Evolutionary conservation across 2,888 invertebrate genomes (phyloP).

Genomic region (Troides oblongomaculatus): DNA sequence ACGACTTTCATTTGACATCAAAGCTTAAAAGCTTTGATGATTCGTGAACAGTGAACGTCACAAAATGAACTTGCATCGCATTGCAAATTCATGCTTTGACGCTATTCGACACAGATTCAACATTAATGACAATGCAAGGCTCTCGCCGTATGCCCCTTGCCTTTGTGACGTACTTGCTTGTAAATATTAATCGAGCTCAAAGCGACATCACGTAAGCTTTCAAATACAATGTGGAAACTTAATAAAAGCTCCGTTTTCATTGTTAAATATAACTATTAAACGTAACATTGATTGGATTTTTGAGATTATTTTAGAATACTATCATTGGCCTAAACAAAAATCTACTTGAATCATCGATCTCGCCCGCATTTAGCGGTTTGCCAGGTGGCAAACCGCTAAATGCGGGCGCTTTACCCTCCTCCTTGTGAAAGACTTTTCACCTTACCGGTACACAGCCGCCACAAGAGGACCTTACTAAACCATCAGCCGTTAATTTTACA

Average conservation of each 20-base stretch:
- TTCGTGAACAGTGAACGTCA: constrained; percentile 2
- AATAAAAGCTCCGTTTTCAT: neutral
- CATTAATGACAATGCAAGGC: constrained; percentile 21
- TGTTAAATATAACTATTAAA: neutral
- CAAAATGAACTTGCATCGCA: constrained; percentile 11
- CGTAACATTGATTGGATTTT: neutral
- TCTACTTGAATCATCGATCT: no score
- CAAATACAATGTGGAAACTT: constrained; percentile 4
- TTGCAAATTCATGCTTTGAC: constrained; percentile 26
- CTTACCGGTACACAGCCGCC: no score
- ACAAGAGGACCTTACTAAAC: no score
- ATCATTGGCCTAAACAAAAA: no score
- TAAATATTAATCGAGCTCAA: constrained; percentile 26
- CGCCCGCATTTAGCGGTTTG: no score
- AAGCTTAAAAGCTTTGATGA: constrained; percentile 1
- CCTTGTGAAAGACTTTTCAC: no score
- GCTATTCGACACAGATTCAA: constrained; percentile 7
- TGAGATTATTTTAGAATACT: neutral
- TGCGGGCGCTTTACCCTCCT: no score
- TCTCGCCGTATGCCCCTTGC: constrained; percentile 7
- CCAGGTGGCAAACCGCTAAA: no score
- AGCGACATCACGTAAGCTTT: constrained; percentile 14
- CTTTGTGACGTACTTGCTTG: constrained; percentile 12
- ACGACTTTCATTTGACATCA: neutral
- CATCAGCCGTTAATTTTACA: no score